Conservation (phyloP, 2,113 vertebrate species). For the Epinephelus cyanopodus region DNA sequence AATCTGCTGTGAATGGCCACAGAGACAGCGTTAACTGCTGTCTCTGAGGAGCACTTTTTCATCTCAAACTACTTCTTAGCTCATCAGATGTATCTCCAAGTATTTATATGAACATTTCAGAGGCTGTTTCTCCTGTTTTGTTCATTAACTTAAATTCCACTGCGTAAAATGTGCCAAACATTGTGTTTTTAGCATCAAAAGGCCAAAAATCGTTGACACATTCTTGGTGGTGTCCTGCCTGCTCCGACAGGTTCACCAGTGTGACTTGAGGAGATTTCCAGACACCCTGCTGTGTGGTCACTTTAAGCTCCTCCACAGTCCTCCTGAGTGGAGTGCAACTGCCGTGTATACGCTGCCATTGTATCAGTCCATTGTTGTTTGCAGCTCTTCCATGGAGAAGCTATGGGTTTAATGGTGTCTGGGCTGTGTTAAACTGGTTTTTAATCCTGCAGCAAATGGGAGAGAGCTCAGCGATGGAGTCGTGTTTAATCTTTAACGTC, state of each 20-base stretch:
- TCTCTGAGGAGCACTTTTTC: no score
- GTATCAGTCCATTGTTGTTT: conserved; percentile 57
- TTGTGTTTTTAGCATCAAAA: neutral
- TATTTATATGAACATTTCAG: neutral
- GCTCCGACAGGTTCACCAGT: neutral
- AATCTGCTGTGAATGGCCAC: neutral
- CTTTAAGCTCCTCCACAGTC: conserved; percentile 27
- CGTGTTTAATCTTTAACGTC: conserved; percentile 57
- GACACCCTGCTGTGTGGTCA: conserved; percentile 28
- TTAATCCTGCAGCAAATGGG: conserved; percentile 63
- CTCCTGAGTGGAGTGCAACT: conserved; percentile 44
- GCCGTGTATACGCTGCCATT: conserved; percentile 34
- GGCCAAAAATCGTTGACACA: neutral
- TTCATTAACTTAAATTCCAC: neutral
- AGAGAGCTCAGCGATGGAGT: conserved; percentile 29
- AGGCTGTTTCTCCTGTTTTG: neutral
- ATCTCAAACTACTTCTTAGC: neutral
- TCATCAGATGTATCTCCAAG: no score
- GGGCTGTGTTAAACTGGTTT: conserved; percentile 35
- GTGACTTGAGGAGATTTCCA: neutral
- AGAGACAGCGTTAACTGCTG: neutral
- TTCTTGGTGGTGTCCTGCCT: neutral
- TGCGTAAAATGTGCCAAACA: neutral
- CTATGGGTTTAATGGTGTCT: conserved; percentile 70
- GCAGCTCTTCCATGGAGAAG: conserved; percentile 43